These are phyloP conservation scores for Styela clava DNA, from an alignment of 23 tunicate genomes.

Conservation along the genomic window DNA sequence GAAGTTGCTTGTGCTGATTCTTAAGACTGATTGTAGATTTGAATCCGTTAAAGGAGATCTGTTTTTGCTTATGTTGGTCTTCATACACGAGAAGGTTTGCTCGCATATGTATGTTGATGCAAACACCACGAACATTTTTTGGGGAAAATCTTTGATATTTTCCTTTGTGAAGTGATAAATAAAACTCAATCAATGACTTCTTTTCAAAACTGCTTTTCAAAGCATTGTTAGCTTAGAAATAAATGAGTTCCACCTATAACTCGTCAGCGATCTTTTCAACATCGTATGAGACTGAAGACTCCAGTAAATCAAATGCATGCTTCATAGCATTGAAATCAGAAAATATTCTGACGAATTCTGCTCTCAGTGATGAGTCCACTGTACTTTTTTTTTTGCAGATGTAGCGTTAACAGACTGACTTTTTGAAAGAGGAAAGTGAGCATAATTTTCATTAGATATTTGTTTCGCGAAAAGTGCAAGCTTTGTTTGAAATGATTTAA, in stretches of 20 bases:
- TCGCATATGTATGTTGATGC: slow-evolving; percentile 44
- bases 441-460: slow-evolving; percentile 7
- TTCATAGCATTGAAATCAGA: slow-evolving; percentile 26
- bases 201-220: slow-evolving; percentile 14
- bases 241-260: slow-evolving; percentile 30
- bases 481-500: slow-evolving; percentile 38
- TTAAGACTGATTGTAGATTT: slow-evolving; percentile 34
- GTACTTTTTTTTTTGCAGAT: slow-evolving; percentile 8
- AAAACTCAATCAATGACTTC: slow-evolving; percentile 25
- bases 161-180: slow-evolving; percentile 5
- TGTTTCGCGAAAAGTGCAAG: slow-evolving; percentile 24
- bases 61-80: slow-evolving; percentile 15
- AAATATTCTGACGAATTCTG: slow-evolving; percentile 37
- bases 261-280: slow-evolving; percentile 17
- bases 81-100: slow-evolving; percentile 27
- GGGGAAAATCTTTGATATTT: slow-evolving; percentile 30
- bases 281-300: slow-evolving; percentile 8
- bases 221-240: slow-evolving; percentile 24
- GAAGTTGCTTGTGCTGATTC: no score
- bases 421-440: slow-evolving; percentile 32
- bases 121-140: slow-evolving; percentile 29
- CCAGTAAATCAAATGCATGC: slow-evolving; percentile 25
- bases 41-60: slow-evolving; percentile 31
- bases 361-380: slow-evolving; percentile 7
- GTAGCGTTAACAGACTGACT: not conserved